phyloP scores from a whole-genome alignment of 2,888 invertebrate genomes.

The Agonum fuliginosum region DNA sequence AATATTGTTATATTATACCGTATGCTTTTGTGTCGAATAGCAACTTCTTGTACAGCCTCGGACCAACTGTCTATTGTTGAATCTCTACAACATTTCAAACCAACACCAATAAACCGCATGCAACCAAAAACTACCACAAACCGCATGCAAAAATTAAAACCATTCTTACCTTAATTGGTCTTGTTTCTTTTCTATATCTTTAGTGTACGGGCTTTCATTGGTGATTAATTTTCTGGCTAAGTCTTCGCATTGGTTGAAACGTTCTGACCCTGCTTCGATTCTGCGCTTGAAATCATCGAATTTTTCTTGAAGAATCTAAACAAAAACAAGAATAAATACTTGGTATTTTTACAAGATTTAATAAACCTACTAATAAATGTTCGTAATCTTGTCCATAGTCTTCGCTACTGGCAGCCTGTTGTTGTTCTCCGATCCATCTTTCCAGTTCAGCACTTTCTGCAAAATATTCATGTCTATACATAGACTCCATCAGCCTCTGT shows the following conservation, averaged over 20 bases:
- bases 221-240: constrained; percentile 91
- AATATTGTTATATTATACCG: constrained; percentile 71
- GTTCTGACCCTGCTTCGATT: constrained; percentile 91
- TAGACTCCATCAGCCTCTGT: constrained; percentile 91
- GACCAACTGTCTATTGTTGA: constrained; percentile 65
- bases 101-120: constrained; percentile 68
- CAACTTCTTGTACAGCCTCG: constrained; percentile 75
- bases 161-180: constrained; percentile 86
- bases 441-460: constrained; percentile 92
- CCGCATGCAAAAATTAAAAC: constrained; percentile 53
- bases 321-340: constrained; percentile 31
- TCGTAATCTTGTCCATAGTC: constrained; percentile 97
- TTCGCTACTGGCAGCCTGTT: constrained; percentile 90
- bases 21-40: constrained; percentile 73
- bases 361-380: constrained; percentile 82
- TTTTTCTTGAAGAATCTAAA: constrained; percentile 86
- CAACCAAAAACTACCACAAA: constrained; percentile 60
- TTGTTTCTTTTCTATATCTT: constrained; percentile 90
- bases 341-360: constrained; percentile 1
- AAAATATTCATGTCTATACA: constrained; percentile 92
- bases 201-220: constrained; percentile 89
- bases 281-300: constrained; percentile 95
- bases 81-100: constrained; percentile 69
- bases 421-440: constrained; percentile 94
- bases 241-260: constrained; percentile 93